Conservation (phyloP, 2,797 vertebrate species). For the Sebastes glaucus region DNA sequence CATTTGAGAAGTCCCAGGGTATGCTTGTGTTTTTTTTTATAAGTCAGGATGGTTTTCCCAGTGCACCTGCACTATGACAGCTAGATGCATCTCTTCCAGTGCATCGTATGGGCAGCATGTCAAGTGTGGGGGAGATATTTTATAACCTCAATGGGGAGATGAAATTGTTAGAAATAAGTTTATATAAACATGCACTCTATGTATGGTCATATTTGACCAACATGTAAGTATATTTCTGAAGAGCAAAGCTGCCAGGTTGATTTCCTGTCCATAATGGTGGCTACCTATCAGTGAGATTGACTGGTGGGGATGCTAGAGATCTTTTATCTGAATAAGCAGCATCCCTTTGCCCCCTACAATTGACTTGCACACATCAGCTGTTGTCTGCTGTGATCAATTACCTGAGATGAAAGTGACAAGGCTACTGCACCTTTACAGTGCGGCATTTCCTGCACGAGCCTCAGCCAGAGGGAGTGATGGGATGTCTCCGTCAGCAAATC, state of each 20-base stretch:
- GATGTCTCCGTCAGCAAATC: conserved; percentile 83
- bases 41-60: conserved; percentile 73
- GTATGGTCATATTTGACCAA: neutral
- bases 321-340: conserved; percentile 78
- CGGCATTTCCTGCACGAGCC: conserved; percentile 71
- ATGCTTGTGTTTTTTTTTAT: conserved; percentile 54
- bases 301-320: conserved; percentile 52
- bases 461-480: conserved; percentile 75
- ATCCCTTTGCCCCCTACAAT: conserved; percentile 71
- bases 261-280: conserved; percentile 43
- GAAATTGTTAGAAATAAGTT: neutral
- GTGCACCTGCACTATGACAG: conserved; percentile 81
- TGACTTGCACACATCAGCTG: conserved; percentile 80
- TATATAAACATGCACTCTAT: neutral
- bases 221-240: neutral
- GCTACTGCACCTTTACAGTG: conserved; percentile 77
- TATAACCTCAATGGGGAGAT: conserved; percentile 4
- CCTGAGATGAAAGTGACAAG: conserved; percentile 82
- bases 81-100: conserved; percentile 64
- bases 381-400: conserved; percentile 85
- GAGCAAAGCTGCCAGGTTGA: conserved; percentile 7
- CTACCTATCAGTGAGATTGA: conserved; percentile 61
- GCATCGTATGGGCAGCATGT: conserved; percentile 47
- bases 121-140: conserved; percentile 53
- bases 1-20: conserved; percentile 84